A percentile compares a stretch with the other conserved stretches of the same genome.
Evolutionary conservation across 1,140 invertebrate species (phyloP).

Genomic region (Trichonephila clavipes): DNA sequence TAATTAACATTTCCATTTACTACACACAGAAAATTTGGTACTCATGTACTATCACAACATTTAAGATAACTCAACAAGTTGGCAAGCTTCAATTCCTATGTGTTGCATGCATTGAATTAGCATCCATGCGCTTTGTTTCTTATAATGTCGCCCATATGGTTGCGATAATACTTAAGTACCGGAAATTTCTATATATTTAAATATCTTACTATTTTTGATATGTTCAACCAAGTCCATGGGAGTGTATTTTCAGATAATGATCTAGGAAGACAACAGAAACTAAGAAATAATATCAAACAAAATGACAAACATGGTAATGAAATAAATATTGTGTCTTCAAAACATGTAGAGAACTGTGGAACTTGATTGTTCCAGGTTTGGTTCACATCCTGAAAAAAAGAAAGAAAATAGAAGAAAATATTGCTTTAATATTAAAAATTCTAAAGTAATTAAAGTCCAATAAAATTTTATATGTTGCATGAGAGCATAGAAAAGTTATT

Average conservation of each 20-base stretch:
- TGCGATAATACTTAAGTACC: neutral
- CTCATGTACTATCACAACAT: no score
- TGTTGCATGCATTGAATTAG: no score
- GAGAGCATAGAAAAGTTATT: no score
- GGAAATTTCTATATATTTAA: neutral
- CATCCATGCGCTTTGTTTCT: no score
- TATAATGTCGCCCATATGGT: no score
- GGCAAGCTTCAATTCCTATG: no score
- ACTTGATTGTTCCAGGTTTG: conserved; percentile 47
- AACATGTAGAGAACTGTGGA: conserved; percentile 37
- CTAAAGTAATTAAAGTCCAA: neutral
- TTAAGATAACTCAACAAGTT: no score
- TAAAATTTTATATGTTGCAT: no score
- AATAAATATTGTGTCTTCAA: conserved; percentile 31
- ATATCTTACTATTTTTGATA: conserved; percentile 43
- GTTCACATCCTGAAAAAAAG: conserved; percentile 47
- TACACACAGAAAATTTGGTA: no score
- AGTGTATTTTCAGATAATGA: neutral
- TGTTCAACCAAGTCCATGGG: conserved; percentile 54
- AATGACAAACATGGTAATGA: neutral
- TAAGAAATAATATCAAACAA: conserved; percentile 18
- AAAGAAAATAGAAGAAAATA: no score
- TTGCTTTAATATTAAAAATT: neutral
- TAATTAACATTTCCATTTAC: no score
- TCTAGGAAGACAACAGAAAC: neutral